Percentiles rank a stretch among this genome's conserved stretches.
Evolutionary conservation across 92 coral and sea anemone species (phyloP).

Genomic region (Bergia sp.): DNA sequence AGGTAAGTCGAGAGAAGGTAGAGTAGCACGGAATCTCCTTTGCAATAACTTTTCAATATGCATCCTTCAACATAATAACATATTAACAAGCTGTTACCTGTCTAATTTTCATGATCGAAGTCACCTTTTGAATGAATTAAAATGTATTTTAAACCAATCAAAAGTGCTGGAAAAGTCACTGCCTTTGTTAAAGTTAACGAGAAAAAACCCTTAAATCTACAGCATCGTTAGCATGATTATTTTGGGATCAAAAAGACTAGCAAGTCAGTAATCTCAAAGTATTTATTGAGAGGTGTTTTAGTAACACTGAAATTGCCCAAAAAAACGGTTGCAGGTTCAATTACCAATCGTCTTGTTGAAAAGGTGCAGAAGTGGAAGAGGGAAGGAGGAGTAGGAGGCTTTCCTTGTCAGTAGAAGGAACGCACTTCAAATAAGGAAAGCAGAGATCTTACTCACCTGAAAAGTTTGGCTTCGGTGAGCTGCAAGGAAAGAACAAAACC

Average conservation of each 20-base stretch:
- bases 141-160: no score
- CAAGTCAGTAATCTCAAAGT: background rate
- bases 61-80: no score
- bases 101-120: no score
- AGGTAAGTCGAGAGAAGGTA: no score
- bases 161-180: no score
- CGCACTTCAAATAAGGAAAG: background rate
- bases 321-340: background rate
- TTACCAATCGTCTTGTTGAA: background rate
- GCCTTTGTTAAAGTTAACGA: background rate
- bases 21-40: no score
- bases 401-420: no score
- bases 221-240: background rate
- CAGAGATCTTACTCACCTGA: conserved; percentile 65
- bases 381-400: no score
- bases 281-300: no score
- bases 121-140: no score
- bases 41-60: no score
- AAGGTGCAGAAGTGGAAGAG: background rate
- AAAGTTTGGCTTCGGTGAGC: conserved; percentile 80
- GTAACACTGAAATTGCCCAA: background rate
- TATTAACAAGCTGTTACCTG: no score
- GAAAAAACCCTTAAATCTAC: background rate
- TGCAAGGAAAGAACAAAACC: conserved; percentile 31
- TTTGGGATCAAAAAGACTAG: background rate